phyloP scores from a whole-genome alignment of 2,888 invertebrate species.

The Phengaris alcon region DNA sequence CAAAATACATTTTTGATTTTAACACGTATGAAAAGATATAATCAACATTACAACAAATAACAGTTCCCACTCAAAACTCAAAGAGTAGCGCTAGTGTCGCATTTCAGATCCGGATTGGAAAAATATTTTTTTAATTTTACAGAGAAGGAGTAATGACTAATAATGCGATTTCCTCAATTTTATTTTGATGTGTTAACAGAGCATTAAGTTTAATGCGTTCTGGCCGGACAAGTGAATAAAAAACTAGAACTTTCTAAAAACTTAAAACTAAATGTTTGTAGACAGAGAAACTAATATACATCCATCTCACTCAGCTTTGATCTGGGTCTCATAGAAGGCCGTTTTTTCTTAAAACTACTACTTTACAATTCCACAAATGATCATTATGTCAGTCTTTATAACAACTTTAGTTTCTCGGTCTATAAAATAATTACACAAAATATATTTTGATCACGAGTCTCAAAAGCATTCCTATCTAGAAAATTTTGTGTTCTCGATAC shows the following conservation, averaged over 20 bases:
- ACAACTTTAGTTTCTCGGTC: background rate
- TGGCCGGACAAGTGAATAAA: conserved; percentile 13
- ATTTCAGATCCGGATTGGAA: no score
- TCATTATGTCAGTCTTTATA: conserved; percentile 1
- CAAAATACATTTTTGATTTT: no score
- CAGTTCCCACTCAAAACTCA: no score
- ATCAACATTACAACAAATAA: no score
- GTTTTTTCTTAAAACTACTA: conserved; percentile 2
- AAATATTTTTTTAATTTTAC: no score
- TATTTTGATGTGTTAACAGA: background rate
- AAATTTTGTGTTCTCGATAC: background rate
- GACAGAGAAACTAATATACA: conserved; percentile 17
- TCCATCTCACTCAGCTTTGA: conserved; percentile 3
- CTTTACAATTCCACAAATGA: background rate
- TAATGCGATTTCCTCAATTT: background rate
- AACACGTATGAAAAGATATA: no score
- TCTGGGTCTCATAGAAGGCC: background rate
- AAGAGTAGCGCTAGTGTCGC: no score
- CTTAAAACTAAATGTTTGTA: background rate
- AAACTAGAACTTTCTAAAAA: background rate
- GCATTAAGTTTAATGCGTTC: background rate
- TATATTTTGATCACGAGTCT: background rate
- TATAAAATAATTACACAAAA: conserved; percentile 8
- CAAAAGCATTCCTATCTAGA: background rate
- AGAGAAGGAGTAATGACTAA: background rate